Evolutionary conservation across 2,888 invertebrate species (phyloP).

Genomic region (Hemithea aestivaria): DNA sequence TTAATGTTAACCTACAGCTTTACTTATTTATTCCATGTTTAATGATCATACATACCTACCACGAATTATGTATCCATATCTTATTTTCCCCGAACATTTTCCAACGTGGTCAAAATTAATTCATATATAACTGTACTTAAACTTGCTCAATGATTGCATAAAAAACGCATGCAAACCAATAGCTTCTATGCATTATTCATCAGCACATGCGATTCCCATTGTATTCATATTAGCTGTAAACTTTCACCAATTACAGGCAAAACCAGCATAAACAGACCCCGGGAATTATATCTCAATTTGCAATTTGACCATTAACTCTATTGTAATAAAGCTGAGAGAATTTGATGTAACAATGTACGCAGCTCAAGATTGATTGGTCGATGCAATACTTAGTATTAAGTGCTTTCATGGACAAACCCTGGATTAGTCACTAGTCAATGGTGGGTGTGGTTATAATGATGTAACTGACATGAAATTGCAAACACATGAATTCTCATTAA

Average conservation of each 20-base stretch:
- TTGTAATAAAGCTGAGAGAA: constrained; percentile 23
- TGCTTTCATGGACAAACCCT: constrained; percentile 56
- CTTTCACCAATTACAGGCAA: constrained; percentile 69
- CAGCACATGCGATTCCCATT: constrained; percentile 57
- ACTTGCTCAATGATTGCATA: constrained; percentile 52
- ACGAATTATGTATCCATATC: too few species aligned
- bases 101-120: too few species aligned
- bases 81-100: too few species aligned
- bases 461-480: constrained; percentile 10
- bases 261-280: background rate
- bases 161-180: constrained; percentile 46
- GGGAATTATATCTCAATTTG: background rate
- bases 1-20: too few species aligned
- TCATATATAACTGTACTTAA: constrained; percentile 31
- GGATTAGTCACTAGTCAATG: constrained; percentile 37
- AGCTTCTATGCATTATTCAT: constrained; percentile 64
- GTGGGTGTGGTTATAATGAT: constrained; percentile 36
- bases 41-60: too few species aligned
- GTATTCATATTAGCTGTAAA: constrained; percentile 67
- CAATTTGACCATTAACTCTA: background rate
- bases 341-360: too few species aligned
- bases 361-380: too few species aligned
- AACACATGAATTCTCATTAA: too few species aligned
- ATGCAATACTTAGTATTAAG: constrained; percentile 24
- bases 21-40: too few species aligned